These are phyloP conservation scores for Balanococcus diminutus DNA, from an alignment of 2,888 invertebrate genomes.

Conservation along the genomic window DNA sequence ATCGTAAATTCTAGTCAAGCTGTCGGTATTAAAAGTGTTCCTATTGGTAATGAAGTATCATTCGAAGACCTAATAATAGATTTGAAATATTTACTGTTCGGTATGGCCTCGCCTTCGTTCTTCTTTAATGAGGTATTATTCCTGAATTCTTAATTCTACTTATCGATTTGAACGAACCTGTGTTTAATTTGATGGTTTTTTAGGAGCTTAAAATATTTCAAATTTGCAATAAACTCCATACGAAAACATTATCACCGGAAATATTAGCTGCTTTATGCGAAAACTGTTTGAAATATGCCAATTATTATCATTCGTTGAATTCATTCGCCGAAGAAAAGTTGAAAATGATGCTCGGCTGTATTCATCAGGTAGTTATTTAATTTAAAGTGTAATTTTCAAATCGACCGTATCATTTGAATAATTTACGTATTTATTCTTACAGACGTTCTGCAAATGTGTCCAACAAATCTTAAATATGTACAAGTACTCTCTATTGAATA, in stretches of 20 bases:
- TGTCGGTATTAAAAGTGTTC: background rate
- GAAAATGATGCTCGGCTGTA: background rate
- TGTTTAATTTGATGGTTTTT: background rate
- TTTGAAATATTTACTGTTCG: slow-evolving; percentile 39
- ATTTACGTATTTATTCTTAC: background rate
- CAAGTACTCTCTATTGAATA: slow-evolving; percentile 16
- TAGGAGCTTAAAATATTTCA: slow-evolving; percentile 32
- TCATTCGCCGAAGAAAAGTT: background rate
- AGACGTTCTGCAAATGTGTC: slow-evolving; percentile 34
- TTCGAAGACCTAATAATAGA: slow-evolving; percentile 44
- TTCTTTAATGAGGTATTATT: slow-evolving; percentile 30
- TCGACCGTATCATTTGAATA: background rate
- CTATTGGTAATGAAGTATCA: slow-evolving; percentile 2
- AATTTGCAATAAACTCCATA: slow-evolving; percentile 41
- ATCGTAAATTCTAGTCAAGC: slow-evolving; percentile 31
- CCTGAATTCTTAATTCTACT: background rate
- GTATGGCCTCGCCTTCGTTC: slow-evolving; percentile 40
- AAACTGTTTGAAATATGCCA: background rate
- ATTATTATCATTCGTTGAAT: slow-evolving; percentile 37
- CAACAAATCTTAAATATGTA: slow-evolving; percentile 33
- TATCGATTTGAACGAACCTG: no score
- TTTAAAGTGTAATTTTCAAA: background rate
- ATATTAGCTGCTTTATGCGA: slow-evolving; percentile 29
- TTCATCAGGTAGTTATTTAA: background rate
- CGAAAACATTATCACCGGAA: slow-evolving; percentile 42